phyloP scores from a whole-genome alignment of 2,113 vertebrate species.

The Trichechus manatus region DNA sequence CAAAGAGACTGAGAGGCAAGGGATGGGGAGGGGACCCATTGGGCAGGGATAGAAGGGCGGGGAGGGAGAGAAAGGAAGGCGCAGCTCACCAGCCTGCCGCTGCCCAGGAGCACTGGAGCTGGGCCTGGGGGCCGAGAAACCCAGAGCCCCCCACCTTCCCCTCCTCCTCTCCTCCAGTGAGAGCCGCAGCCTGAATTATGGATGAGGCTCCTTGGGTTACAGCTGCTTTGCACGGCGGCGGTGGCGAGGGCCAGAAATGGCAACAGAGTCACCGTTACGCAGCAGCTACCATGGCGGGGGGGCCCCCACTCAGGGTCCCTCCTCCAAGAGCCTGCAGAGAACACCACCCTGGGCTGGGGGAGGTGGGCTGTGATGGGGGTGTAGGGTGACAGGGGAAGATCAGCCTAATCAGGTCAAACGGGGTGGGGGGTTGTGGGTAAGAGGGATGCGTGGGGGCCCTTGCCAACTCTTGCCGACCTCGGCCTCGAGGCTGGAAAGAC shows the following conservation, averaged over 20 bases:
- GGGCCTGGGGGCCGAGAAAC: conserved; percentile 70
- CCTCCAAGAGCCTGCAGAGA: conserved; percentile 69
- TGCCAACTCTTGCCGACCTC: background rate
- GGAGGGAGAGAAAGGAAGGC: background rate
- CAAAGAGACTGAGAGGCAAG: background rate
- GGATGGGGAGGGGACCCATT: background rate
- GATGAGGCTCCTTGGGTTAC: conserved; percentile 91
- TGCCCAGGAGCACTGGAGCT: background rate
- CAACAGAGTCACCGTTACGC: conserved; percentile 89
- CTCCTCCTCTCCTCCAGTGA: conserved; percentile 82
- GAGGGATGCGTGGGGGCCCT: background rate
- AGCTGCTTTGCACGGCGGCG: conserved; percentile 83
- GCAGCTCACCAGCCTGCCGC: background rate
- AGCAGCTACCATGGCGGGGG: conserved; percentile 88
- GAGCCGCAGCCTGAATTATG: conserved; percentile 88
- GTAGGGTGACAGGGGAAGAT: background rate
- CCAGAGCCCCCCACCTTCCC: conserved; percentile 83
- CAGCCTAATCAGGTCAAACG: too few relatives aligned
- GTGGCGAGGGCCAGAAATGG: conserved; percentile 90
- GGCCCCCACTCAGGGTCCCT: conserved; percentile 87
- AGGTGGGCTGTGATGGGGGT: background rate
- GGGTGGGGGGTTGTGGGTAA: conserved; percentile 39
- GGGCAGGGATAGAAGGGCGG: background rate
- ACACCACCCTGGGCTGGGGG: background rate
- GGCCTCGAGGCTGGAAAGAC: background rate